Evolutionary conservation across 2,797 vertebrate species (phyloP).

Genomic region (Dipus sagitta): DNA sequence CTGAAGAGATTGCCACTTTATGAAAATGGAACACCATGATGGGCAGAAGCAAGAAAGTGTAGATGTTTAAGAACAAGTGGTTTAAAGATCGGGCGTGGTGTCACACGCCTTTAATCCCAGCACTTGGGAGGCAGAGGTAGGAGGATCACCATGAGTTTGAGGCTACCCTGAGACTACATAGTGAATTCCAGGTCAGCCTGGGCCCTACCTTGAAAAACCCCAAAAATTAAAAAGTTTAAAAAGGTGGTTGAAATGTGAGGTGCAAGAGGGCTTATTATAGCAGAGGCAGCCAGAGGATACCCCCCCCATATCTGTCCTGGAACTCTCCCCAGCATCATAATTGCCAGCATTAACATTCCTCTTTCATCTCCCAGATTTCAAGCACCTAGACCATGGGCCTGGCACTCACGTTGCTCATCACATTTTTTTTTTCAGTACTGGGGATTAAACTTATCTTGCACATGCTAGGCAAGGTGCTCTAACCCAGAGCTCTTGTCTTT

Average conservation of each 20-base stretch:
- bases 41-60: background rate
- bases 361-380: background rate
- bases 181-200: no score
- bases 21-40: background rate
- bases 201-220: no score
- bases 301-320: background rate
- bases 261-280: background rate
- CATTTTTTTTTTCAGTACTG: no score
- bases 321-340: rapidly evolving
- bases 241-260: background rate
- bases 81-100: background rate
- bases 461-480: background rate
- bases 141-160: no score
- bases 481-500: background rate
- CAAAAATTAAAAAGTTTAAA: no score
- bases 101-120: no score
- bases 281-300: rapidly evolving
- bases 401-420: background rate
- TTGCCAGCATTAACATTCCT: background rate
- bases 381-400: background rate
- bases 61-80: background rate
- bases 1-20: background rate
- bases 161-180: no score
- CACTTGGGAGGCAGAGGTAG: no score
- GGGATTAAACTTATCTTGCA: background rate